Evolutionary conservation across 2,888 invertebrate genomes (phyloP), one percentile per base, ranked within the genome.

Genomic region (Parapristionchus giblindavisi): DNA sequence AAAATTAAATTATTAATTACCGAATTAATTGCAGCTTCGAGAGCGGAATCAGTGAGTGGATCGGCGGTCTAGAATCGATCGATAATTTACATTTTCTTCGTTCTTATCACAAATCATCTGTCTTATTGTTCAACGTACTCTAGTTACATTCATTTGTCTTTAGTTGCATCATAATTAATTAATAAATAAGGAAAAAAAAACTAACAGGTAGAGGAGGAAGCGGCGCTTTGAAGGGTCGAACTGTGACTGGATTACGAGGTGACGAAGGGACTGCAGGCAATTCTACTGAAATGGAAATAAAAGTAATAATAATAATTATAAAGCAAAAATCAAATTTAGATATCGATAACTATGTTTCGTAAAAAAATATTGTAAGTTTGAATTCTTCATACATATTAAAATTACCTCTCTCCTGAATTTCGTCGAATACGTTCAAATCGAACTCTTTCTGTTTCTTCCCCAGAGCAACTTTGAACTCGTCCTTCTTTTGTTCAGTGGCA

Each of bases 401-500:
- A n/a, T n/a, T 43, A 43, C 63, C 63, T 6, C 63, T 40, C 63
- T 68, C 68, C 14, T 48, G 24, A 27, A 68, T 52, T 34, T 68
- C 68, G 43, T 68, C 68, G 36, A 68, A 68, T 3, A 68, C 11
- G 36, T 68, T 52, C 34, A 27, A 34, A 43, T 43, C 68, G 68
- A 68, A 68, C 68, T 52, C 51, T 52, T 68, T 68, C 51, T n/a
- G n/a, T 24, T 34, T 51, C 52, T 68, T 68, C 51, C 52, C 68
- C n/a, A 43, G 21, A 24, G 48, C 68, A 3, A 34, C 52, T 52
- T 68, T 68, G 51, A 52, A n/a, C 51, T 34, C 51, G 36, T 68
- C 68, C 52, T 52, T 68, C 68, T 68, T 68, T 52, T 68, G 51
- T 52, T 68, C 68, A 1, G 52, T 4, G 1, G 24, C 34, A 2